phyloP scores from a whole-genome alignment of 2,888 invertebrate genomes.

The Sarcophaga subvicina region DNA sequence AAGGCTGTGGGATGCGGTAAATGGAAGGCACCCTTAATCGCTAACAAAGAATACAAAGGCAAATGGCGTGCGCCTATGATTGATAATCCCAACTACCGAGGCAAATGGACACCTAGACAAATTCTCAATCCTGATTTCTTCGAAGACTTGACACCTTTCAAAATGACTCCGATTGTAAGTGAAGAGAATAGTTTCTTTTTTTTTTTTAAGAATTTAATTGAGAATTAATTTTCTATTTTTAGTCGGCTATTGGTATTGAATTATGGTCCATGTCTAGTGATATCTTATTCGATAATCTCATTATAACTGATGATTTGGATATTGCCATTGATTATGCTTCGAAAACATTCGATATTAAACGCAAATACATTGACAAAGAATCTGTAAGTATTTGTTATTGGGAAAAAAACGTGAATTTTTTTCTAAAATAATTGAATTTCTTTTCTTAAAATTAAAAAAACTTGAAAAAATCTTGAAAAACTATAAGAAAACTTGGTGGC shows the following conservation, averaged over 20 bases:
- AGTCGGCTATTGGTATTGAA: slow-evolving; percentile 97
- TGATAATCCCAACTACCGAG: slow-evolving; percentile 96
- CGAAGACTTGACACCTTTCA: slow-evolving; percentile 94
- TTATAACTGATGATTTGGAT: slow-evolving; percentile 91
- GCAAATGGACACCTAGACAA: slow-evolving; percentile 95
- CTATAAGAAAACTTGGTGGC: slow-evolving; percentile 86
- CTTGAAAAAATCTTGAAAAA: not conserved
- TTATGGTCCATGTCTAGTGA: slow-evolving; percentile 99
- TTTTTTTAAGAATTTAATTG: not conserved
- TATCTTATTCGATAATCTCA: slow-evolving; percentile 97
- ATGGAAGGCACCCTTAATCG: slow-evolving; percentile 92
- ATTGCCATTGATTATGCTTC: slow-evolving; percentile 91
- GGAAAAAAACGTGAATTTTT: not conserved
- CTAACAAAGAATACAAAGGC: slow-evolving; percentile 96
- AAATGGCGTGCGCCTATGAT: slow-evolving; percentile 95
- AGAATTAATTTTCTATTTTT: not conserved
- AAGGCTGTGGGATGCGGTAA: slow-evolving; percentile 93
- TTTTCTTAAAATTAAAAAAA: slow-evolving; percentile 21
- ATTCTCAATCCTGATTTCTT: slow-evolving; percentile 97
- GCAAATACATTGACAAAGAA: slow-evolving; percentile 89
- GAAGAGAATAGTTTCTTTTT: too few relatives aligned
- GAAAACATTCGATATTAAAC: slow-evolving; percentile 92
- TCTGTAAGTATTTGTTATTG: slow-evolving; percentile 85
- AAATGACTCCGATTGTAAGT: slow-evolving; percentile 94
- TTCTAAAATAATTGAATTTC: not conserved